phyloP scores from a whole-genome alignment of 1,140 invertebrate genomes.

The Pectinophora gossypiella region DNA sequence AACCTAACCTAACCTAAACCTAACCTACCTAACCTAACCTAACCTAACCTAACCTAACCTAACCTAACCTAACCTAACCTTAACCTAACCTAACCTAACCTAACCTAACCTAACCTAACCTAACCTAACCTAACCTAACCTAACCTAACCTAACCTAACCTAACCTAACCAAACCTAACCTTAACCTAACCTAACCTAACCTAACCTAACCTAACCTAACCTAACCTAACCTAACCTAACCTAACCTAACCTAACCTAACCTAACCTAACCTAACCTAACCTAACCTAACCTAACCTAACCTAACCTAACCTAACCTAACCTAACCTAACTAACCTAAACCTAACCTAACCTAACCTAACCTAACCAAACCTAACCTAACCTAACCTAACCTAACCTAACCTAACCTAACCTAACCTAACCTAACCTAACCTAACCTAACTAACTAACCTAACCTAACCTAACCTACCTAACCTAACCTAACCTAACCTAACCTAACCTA shows the following conservation, averaged over 20 bases:
- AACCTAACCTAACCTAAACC: constrained; percentile 17
- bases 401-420: constrained; percentile 19
- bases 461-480: constrained; percentile 23
- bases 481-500: constrained; percentile 20
- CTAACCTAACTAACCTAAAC: constrained; percentile 25
- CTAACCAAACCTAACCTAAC: constrained; percentile 10
- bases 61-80: constrained; percentile 20
- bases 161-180: constrained; percentile 24
- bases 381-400: constrained; percentile 14
- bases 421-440: constrained; percentile 19
- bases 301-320: constrained; percentile 28
- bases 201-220: constrained; percentile 21
- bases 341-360: constrained; percentile 25
- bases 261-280: constrained; percentile 27
- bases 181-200: constrained; percentile 23
- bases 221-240: constrained; percentile 17
- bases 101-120: constrained; percentile 21
- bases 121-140: constrained; percentile 21
- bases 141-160: constrained; percentile 22
- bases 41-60: constrained; percentile 5
- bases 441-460: constrained; percentile 23
- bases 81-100: constrained; percentile 35
- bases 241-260: constrained; percentile 22
- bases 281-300: constrained; percentile 33
- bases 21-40: constrained; percentile 8